Conservation (phyloP, 2,888 invertebrate genomes). For the Hypercompe scribonia region DNA sequence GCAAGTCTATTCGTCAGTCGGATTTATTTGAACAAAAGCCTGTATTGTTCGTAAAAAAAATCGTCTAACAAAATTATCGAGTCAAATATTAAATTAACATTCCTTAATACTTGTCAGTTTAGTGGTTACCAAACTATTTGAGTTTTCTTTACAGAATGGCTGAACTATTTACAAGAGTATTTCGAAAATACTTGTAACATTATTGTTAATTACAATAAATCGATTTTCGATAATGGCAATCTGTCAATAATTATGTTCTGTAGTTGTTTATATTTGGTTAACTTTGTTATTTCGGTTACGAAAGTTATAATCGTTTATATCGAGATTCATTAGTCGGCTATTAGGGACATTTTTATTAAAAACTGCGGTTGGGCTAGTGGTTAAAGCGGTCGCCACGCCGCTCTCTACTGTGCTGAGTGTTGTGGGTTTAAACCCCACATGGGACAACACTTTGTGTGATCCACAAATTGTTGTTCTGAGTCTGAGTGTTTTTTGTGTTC, state of each 20-base stretch:
- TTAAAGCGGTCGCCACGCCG: too few species aligned
- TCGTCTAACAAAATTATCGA: neutral
- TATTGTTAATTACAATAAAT: neutral
- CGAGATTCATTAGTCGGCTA: too few species aligned
- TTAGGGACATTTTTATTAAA: too few species aligned
- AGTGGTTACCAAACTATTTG: neutral
- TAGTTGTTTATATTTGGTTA: neutral
- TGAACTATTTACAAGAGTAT: conserved; percentile 8
- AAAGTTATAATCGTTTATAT: neutral
- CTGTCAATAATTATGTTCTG: neutral
- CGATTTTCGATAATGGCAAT: neutral
- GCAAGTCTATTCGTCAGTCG: neutral
- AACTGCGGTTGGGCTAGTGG: too few species aligned
- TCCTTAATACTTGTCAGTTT: neutral
- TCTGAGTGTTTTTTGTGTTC: too few species aligned
- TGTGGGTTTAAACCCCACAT: too few species aligned
- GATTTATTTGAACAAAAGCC: neutral
- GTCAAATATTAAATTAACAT: neutral
- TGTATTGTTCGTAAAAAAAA: neutral
- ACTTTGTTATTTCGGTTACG: neutral
- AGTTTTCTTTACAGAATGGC: neutral
- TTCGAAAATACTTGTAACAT: neutral
- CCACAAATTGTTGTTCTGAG: too few species aligned
- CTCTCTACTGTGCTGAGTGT: too few species aligned
- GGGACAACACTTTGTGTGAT: too few species aligned